phyloP scores from a whole-genome alignment of 2,113 vertebrate species.

The Pan troglodytes region NHGRI_mPanTro3-v2.1_pri NC_072403.2:83988501-83989000 shows the following conservation, averaged over 20 bases:
- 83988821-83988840: neutral
- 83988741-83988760: neutral
- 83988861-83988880: neutral
- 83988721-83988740: constrained; percentile 5
- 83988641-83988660: constrained; percentile 4
- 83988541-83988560: neutral
- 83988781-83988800: neutral
- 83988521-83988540: neutral
- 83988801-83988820: constrained; percentile 22
- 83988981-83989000: neutral
- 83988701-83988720: constrained; percentile 45
- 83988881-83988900: neutral
- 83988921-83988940: neutral
- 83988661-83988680: neutral
- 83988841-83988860: neutral
- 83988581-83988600: neutral
- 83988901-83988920: neutral
- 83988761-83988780: neutral
- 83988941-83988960: neutral
- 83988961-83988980: neutral
- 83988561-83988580: neutral
- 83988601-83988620: neutral
- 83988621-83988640: neutral
- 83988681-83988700: constrained; percentile 32
- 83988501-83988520: neutral